Evolutionary conservation across 2,113 vertebrate genomes (phyloP).

Genomic region (Ammospiza caudacuta): DNA sequence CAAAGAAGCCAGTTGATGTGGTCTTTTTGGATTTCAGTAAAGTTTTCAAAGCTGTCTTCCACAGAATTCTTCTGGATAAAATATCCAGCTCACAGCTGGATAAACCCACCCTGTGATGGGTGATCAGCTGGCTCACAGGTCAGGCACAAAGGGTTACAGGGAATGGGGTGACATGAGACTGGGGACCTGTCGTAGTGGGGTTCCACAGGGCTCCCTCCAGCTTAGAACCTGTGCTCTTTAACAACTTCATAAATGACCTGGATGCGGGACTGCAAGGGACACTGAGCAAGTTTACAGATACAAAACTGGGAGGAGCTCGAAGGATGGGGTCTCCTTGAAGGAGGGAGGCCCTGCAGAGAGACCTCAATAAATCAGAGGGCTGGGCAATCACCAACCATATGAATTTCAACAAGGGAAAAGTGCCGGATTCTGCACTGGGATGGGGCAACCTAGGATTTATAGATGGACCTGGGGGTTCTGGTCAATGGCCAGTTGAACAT

Average conservation of each 20-base stretch:
- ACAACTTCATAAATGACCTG: rapidly evolving
- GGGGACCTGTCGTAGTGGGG: not conserved
- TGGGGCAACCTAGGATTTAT: not conserved
- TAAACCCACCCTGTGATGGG: not conserved
- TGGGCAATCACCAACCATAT: not conserved
- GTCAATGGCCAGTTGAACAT: rapidly evolving
- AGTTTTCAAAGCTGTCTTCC: not conserved
- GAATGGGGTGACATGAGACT: not conserved
- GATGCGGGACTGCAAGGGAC: not conserved
- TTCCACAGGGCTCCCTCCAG: not conserved
- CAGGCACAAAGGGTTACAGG: not conserved
- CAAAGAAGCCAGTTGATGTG: not conserved
- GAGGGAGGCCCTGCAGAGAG: not conserved
- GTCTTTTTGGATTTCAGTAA: not conserved
- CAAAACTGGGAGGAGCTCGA: not conserved
- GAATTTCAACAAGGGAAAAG: rapidly evolving
- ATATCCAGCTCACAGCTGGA: not conserved
- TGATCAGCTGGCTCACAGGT: not conserved
- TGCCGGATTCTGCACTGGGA: rapidly evolving
- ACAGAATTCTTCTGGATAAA: not conserved
- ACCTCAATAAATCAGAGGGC: rapidly evolving
- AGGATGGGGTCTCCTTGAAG: rapidly evolving
- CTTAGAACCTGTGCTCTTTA: not conserved
- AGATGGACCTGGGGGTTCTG: not conserved
- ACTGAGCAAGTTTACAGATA: not conserved